A percentile compares a stretch with the other conserved stretches of the same genome.
phyloP scores from a whole-genome alignment of 2,888 invertebrate species.

The Diplolepis rosae region DNA sequence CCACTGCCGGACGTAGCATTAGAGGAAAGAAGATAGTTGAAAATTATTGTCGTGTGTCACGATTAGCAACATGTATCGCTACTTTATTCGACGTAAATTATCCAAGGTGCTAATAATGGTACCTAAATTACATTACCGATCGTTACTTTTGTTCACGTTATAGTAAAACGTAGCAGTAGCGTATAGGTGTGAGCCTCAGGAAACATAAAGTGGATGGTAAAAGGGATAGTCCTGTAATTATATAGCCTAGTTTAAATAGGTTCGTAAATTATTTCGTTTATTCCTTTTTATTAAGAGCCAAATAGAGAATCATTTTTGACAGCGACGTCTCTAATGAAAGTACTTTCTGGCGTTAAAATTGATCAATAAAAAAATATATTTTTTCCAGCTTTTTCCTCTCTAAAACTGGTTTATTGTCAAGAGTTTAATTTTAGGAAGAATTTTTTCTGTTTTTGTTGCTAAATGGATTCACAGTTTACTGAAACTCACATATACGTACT shows the following conservation, averaged over 20 bases:
- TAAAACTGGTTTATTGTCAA: neutral
- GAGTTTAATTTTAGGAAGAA: neutral
- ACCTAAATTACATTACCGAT: constrained; percentile 25
- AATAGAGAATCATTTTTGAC: constrained; percentile 41
- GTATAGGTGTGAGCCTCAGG: constrained; percentile 10
- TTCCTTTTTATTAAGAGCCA: constrained; percentile 37
- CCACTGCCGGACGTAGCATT: neutral
- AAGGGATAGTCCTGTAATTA: constrained; percentile 29
- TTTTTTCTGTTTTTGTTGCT: neutral
- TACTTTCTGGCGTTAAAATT: neutral
- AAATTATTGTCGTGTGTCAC: constrained; percentile 27
- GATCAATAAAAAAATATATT: neutral
- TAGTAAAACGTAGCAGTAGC: constrained; percentile 10
- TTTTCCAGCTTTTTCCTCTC: neutral
- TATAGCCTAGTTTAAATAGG: constrained; percentile 35
- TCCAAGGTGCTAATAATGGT: constrained; percentile 27
- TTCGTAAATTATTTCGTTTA: constrained; percentile 44
- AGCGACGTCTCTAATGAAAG: constrained; percentile 14
- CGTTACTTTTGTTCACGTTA: constrained; percentile 30
- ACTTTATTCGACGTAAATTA: constrained; percentile 17
- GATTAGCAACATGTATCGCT: constrained; percentile 16
- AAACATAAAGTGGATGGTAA: constrained; percentile 28
- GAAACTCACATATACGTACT: neutral
- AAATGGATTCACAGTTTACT: neutral
- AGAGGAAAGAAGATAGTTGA: neutral